Evolutionary conservation across 2,888 invertebrate genomes (phyloP), one percentile per base, ranked within the genome.

Genomic region (Amorpha juglandis): DNA sequence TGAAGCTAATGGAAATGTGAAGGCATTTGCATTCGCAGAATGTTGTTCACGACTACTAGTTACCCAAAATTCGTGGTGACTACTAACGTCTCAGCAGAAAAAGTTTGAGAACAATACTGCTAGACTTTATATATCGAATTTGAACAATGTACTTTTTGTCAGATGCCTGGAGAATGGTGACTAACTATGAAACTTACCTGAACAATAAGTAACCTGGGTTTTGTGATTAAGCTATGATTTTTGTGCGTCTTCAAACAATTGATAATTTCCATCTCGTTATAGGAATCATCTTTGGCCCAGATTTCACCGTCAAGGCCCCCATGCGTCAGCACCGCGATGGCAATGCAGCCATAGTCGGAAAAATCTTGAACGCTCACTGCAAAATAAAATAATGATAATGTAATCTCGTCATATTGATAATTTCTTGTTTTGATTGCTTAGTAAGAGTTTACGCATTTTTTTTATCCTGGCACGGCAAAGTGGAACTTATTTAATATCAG

Each of bases 281-380:
- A 91, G 1, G 75, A 73, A 64, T 77, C 75, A 66, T 91, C 91
- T 58, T 80, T 85, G 0, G 91, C 91, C 7, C 81, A 74, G 1
- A 92, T 74, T 0, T 80, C 68, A 0, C 91, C 91, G 6, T 86
- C 72, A 6, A 77, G 74, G 0, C 84, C 78, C 0, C 92, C 92
- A 53, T 91, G 91, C 0, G 92, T 90, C 1, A 92, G 70, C 0
- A 92, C 81, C 0, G 82, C 88, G 0, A 90, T 80, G 0, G 81
- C 88, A 2, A 91, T 75, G 66, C 91, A 91, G 0, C 91, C 91
- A 62, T 89, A 90, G 27, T 89, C 83, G 0, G 84, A 86, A 65
- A 87, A 89, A 66, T 87, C 79, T 19, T 69, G 67, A 3, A 73
- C 69, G 33, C 75, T 77, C 58, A 83, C 86, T 87, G 79, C 6